These are phyloP conservation scores for Aporrectodea caliginosa DNA, from an alignment of 1,140 invertebrate genomes.

Conservation along the genomic window DNA sequence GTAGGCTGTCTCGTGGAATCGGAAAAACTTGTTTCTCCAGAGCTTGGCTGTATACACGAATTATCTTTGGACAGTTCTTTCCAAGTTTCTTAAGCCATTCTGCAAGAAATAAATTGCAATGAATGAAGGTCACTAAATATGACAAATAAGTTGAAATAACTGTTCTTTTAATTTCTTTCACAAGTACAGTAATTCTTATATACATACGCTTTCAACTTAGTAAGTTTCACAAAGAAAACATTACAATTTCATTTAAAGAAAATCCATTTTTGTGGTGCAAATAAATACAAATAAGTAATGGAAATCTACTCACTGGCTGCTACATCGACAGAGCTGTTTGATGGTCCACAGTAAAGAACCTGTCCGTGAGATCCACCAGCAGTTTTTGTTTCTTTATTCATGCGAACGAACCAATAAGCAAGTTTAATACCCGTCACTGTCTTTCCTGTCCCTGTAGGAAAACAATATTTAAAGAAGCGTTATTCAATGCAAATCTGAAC, in stretches of 20 bases:
- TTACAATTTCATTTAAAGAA: no score
- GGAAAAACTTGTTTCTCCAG: constrained; percentile 44
- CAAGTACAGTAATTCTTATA: no score
- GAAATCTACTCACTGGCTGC: constrained; percentile 39
- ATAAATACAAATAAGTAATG: no score
- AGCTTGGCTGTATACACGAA: constrained; percentile 44
- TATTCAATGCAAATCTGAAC: no score
- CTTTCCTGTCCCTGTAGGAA: constrained; percentile 47
- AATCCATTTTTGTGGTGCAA: no score
- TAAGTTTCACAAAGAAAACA: no score
- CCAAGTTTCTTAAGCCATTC: constrained; percentile 37
- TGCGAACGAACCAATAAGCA: constrained; percentile 37
- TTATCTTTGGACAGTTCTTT: constrained; percentile 37
- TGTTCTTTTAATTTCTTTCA: no score
- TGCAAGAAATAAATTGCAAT: no score
- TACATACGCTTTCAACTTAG: no score
- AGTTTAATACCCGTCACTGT: constrained; percentile 40
- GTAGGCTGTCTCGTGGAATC: constrained; percentile 30
- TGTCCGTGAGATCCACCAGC: constrained; percentile 24
- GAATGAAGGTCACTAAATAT: no score
- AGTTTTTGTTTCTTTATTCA: constrained; percentile 35
- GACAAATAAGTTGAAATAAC: no score
- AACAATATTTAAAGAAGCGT: no score
- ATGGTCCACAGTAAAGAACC: constrained; percentile 48
- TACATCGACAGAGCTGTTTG: constrained; percentile 45